Percentiles rank a stretch among this genome's conserved stretches.
These are phyloP conservation scores for Anisognathus igniventris DNA, from an alignment of 2,797 vertebrate species.

Conservation along the genomic window DNA sequence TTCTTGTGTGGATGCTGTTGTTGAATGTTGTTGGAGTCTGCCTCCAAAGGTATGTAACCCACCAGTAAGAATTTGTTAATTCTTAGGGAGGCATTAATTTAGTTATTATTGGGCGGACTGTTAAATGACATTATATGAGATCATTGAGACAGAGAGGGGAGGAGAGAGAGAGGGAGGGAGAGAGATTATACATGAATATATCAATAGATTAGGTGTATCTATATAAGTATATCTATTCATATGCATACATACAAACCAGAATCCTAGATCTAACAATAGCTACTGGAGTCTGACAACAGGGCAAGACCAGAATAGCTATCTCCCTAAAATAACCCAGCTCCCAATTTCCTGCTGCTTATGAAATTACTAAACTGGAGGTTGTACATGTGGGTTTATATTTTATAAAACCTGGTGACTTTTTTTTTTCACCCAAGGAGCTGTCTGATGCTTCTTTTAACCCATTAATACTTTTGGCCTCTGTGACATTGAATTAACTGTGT, in stretches of 20 bases:
- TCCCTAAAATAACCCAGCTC: neutral
- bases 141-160: neutral
- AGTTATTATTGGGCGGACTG: neutral
- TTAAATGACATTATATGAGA: neutral
- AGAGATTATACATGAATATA: neutral
- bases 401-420: neutral
- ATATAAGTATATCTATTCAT: neutral
- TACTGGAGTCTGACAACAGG: neutral
- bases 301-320: neutral
- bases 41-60: neutral
- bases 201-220: neutral
- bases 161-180: neutral
- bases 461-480: neutral
- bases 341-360: neutral
- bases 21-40: neutral
- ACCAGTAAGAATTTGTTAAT: neutral
- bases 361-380: neutral
- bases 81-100: neutral
- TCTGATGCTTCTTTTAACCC: neutral
- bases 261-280: neutral
- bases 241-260: neutral
- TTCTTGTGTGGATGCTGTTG: neutral
- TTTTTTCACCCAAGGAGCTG: neutral
- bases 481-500: neutral
- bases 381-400: neutral